Percentiles rank a stretch among this genome's conserved stretches.
These are phyloP conservation scores for Temnothorax ravouxi DNA, from an alignment of 2,888 invertebrate species.

Conservation along the genomic window DNA sequence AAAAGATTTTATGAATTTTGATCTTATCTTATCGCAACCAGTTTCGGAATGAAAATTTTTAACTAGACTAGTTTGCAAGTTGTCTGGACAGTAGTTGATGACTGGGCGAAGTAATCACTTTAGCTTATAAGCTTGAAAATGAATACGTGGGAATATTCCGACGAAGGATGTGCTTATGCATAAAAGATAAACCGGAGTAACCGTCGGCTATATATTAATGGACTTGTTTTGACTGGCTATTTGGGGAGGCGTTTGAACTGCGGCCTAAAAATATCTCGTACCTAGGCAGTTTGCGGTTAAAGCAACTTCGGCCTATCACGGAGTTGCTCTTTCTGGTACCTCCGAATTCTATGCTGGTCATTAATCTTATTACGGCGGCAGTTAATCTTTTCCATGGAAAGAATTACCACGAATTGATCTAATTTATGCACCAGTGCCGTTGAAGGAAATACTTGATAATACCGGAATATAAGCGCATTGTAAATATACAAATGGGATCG, in stretches of 20 bases:
- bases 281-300: conserved; percentile 52
- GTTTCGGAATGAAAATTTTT: background rate
- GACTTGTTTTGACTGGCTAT: conserved; percentile 74
- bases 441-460: conserved; percentile 15
- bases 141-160: conserved; percentile 37
- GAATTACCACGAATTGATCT: conserved; percentile 11
- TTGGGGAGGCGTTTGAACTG: conserved; percentile 60
- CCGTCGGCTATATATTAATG: conserved; percentile 66
- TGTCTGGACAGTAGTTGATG: background rate
- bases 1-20: background rate
- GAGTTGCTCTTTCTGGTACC: conserved; percentile 13
- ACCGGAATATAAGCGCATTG: background rate
- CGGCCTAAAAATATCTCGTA: conserved; percentile 69
- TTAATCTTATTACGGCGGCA: conserved; percentile 44
- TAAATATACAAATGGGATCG: background rate
- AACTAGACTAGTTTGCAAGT: background rate
- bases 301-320: conserved; percentile 33
- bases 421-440: background rate
- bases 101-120: background rate
- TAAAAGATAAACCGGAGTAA: conserved; percentile 58
- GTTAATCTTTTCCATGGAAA: conserved; percentile 30
- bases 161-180: conserved; percentile 39
- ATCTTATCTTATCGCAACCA: background rate
- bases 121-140: conserved; percentile 6
- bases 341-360: conserved; percentile 32